Conservation (phyloP, 2,113 vertebrate species). For the Nannospalax galili region DNA sequence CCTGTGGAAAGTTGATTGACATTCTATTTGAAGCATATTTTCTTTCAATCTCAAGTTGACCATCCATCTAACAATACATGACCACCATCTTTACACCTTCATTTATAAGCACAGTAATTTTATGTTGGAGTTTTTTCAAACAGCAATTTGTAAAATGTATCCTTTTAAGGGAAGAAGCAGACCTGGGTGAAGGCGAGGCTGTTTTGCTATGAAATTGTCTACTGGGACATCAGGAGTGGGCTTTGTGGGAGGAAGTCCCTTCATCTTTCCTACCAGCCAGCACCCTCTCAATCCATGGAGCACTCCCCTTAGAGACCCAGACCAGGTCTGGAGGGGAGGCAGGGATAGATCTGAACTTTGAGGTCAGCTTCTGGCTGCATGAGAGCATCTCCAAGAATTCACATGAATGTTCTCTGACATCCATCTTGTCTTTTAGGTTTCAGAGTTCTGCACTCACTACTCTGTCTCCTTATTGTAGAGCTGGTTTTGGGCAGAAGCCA, state of each 20-base stretch:
- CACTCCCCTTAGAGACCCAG: too few species aligned
- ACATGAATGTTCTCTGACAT: background rate
- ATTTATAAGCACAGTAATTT: conserved; percentile 50
- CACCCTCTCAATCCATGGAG: background rate
- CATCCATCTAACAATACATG: conserved; percentile 3
- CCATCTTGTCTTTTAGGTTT: background rate
- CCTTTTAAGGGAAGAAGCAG: background rate
- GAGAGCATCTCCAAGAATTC: background rate
- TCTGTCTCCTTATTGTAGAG: background rate
- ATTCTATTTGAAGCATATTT: conserved; percentile 3
- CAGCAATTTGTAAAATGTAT: background rate
- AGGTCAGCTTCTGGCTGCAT: background rate
- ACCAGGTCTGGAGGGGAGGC: background rate
- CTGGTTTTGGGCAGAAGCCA: background rate
- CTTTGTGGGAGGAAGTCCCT: background rate
- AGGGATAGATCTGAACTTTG: background rate
- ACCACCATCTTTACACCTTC: conserved; percentile 34
- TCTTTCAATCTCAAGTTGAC: conserved; percentile 42
- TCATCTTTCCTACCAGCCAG: background rate
- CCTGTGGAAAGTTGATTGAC: conserved; percentile 48
- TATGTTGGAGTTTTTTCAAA: conserved; percentile 13
- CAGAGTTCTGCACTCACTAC: background rate
- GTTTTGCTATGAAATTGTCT: background rate
- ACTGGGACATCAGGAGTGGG: background rate
- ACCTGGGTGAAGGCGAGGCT: background rate